phyloP scores from a whole-genome alignment of 2,888 invertebrate species.

The Stenoptilia bipunctidactyla region DNA sequence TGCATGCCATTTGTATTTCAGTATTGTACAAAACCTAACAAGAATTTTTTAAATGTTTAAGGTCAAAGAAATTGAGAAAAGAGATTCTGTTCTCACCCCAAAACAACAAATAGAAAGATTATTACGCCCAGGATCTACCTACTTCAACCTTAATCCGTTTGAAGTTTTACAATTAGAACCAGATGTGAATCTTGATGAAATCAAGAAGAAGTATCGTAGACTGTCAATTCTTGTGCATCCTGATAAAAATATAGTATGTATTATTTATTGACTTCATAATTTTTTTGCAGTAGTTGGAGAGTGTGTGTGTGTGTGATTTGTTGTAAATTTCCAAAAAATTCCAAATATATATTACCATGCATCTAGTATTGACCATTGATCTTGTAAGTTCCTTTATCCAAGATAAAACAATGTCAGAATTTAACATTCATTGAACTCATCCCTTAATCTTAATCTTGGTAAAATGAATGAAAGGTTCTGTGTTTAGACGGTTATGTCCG shows the following conservation, averaged over 20 bases:
- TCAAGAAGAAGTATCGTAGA: slow-evolving; percentile 96
- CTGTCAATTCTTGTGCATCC: slow-evolving; percentile 99
- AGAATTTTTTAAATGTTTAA: slow-evolving; percentile 41
- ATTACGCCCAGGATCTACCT: slow-evolving; percentile 95
- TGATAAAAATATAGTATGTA: slow-evolving; percentile 88
- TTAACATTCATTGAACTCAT: background rate
- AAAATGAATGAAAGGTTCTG: slow-evolving; percentile 2
- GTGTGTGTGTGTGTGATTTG: too few relatives aligned
- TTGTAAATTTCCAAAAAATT: too few relatives aligned
- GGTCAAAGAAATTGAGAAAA: slow-evolving; percentile 99
- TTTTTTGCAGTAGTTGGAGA: background rate
- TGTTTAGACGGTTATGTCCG: slow-evolving; percentile 64
- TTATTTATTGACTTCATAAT: background rate
- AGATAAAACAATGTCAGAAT: background rate
- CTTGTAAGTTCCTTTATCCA: too few relatives aligned
- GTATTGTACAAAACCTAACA: background rate
- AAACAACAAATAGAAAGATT: slow-evolving; percentile 97
- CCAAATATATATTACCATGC: too few relatives aligned
- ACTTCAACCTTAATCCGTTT: slow-evolving; percentile 98
- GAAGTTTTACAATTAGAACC: slow-evolving; percentile 94
- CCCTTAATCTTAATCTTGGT: background rate
- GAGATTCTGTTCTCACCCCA: slow-evolving; percentile 96
- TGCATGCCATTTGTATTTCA: background rate
- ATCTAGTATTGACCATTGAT: too few relatives aligned
- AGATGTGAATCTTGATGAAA: slow-evolving; percentile 88